Conservation (phyloP, 2,888 invertebrate genomes). For the Lepeophtheirus nordmannii region DNA sequence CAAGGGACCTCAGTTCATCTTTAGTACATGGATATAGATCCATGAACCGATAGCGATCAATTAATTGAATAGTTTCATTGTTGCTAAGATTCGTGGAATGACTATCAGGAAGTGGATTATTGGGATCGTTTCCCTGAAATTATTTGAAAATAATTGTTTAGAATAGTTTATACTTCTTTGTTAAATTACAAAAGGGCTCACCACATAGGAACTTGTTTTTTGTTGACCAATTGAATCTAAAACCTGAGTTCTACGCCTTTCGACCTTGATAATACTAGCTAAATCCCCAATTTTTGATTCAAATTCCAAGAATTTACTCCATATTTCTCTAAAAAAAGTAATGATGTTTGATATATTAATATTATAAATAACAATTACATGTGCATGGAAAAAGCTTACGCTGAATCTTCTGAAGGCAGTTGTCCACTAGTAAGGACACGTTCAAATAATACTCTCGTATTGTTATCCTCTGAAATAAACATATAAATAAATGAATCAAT, state of each 20-base stretch:
- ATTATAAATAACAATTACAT: neutral
- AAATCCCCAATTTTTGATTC: conserved; percentile 97
- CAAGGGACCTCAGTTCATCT: conserved; percentile 58
- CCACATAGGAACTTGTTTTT: neutral
- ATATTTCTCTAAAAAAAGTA: conserved; percentile 62
- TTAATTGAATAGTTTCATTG: conserved; percentile 86
- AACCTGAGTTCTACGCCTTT: conserved; percentile 64
- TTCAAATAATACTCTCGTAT: conserved; percentile 96
- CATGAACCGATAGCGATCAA: conserved; percentile 87
- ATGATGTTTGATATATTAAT: conserved; percentile 7
- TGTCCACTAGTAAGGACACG: conserved; percentile 83
- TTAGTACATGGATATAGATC: conserved; percentile 84
- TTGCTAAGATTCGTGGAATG: conserved; percentile 81
- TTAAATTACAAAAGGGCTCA: no score
- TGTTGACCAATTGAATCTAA: conserved; percentile 56
- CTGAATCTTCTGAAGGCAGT: conserved; percentile 40
- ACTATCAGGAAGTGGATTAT: neutral
- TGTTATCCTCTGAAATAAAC: conserved; percentile 75
- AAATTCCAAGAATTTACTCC: conserved; percentile 96
- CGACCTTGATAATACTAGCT: conserved; percentile 91
- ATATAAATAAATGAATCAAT: conserved; percentile 26
- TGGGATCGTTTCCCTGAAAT: neutral
- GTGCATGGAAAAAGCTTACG: neutral
- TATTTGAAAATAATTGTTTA: no score
- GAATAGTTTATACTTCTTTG: no score